These are phyloP conservation scores for Menidia menidia DNA, from an alignment of 2,797 vertebrate genomes.

Conservation along the genomic window DNA sequence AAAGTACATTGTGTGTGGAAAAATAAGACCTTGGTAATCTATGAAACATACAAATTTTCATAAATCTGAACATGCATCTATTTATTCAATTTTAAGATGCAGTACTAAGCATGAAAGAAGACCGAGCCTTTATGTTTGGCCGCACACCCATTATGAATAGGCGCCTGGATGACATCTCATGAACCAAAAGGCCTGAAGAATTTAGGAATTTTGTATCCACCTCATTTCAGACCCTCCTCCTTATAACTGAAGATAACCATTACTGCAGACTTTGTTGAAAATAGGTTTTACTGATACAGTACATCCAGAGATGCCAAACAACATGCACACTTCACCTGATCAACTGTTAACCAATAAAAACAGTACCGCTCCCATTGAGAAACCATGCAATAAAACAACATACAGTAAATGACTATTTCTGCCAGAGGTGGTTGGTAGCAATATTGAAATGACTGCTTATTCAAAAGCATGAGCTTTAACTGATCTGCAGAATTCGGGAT, in stretches of 20 bases:
- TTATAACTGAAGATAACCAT: too few species aligned
- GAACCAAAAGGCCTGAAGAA: not conserved
- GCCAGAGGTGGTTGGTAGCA: not conserved
- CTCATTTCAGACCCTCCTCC: too few species aligned
- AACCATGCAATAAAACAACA: not conserved
- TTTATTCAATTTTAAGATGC: not conserved
- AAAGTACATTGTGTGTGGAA: slow-evolving; percentile 13
- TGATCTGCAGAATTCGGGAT: not conserved
- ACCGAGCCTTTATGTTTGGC: not conserved
- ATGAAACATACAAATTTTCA: not conserved
- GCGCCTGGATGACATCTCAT: not conserved
- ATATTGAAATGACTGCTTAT: not conserved
- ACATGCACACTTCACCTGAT: too few species aligned
- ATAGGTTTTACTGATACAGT: too few species aligned
- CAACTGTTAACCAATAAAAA: too few species aligned
- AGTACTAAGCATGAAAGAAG: not conserved
- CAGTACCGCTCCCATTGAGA: too few species aligned
- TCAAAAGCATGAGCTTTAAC: not conserved
- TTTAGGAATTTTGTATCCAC: not conserved
- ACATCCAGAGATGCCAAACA: too few species aligned
- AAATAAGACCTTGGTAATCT: slow-evolving; percentile 11
- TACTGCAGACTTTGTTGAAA: too few species aligned
- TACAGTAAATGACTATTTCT: not conserved
- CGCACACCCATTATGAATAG: not conserved
- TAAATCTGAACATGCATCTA: slow-evolving; percentile 13